phyloP scores from a whole-genome alignment of 2,888 invertebrate species.

The Xestia rhomboidea region DNA sequence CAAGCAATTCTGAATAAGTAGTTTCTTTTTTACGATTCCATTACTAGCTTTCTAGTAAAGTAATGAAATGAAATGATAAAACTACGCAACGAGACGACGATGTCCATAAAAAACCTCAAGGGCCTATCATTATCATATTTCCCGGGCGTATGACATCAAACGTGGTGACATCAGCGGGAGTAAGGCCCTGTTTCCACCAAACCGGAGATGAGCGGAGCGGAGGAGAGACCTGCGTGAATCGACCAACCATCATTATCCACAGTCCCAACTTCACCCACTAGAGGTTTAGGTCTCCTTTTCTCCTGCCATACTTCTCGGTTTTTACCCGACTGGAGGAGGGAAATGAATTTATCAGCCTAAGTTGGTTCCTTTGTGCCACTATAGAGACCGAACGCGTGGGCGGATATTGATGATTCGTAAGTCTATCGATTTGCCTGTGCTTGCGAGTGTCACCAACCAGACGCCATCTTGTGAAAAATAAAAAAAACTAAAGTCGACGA shows the following conservation, averaged over 20 bases:
- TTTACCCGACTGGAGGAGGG: no score
- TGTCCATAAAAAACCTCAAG: conserved; percentile 9
- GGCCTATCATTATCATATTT: conserved; percentile 43
- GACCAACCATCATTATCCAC: neutral
- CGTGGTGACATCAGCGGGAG: conserved; percentile 26
- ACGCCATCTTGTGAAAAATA: no score
- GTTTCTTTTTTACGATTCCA: conserved; percentile 18
- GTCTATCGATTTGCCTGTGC: no score
- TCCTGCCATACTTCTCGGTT: neutral
- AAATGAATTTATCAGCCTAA: no score
- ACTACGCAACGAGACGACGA: conserved; percentile 19
- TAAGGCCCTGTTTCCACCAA: neutral
- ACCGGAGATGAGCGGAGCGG: neutral
- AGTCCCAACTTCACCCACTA: neutral
- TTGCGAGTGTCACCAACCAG: no score
- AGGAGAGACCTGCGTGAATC: neutral
- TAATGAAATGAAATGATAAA: conserved; percentile 34
- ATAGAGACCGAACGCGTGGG: no score
- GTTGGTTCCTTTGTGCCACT: no score
- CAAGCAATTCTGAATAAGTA: no score
- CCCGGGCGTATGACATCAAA: conserved; percentile 15
- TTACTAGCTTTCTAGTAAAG: conserved; percentile 9
- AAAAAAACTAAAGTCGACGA: no score
- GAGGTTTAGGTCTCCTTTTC: neutral
- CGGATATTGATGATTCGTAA: no score